Conservation (phyloP, 2,888 invertebrate species). For the Acleris emargana region DNA sequence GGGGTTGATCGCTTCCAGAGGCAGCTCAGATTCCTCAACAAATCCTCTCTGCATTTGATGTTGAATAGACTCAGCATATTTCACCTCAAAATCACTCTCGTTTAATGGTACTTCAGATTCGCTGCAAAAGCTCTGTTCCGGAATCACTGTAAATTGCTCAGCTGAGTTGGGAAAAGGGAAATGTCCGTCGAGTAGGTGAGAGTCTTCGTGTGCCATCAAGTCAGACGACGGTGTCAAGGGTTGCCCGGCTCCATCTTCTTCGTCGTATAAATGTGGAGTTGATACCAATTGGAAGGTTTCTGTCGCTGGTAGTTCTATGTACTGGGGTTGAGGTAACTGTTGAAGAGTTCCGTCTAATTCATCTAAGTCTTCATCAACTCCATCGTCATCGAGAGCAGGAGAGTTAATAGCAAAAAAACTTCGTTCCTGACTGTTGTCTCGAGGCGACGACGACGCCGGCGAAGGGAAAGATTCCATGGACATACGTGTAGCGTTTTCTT, state of each 20-base stretch:
- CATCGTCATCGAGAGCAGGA: slow-evolving; percentile 75
- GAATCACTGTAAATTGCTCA: slow-evolving; percentile 81
- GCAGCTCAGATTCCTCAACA: slow-evolving; percentile 53
- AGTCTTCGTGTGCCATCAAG: slow-evolving; percentile 74
- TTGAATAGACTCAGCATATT: slow-evolving; percentile 75
- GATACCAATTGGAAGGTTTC: slow-evolving; percentile 86
- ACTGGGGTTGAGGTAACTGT: slow-evolving; percentile 82
- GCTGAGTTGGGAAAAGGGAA: slow-evolving; percentile 78
- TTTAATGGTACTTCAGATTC: slow-evolving; percentile 70
- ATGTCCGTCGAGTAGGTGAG: slow-evolving; percentile 76
- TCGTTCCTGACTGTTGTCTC: slow-evolving; percentile 81
- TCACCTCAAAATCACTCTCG: slow-evolving; percentile 73
- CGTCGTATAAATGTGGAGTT: slow-evolving; percentile 82
- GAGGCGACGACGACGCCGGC: slow-evolving; percentile 77
- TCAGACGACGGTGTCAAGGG: slow-evolving; percentile 81
- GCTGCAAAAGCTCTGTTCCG: slow-evolving; percentile 70
- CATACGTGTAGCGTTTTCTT: slow-evolving; percentile 69
- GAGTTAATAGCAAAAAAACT: slow-evolving; percentile 74
- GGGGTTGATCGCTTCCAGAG: slow-evolving; percentile 62
- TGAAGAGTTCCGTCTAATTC: slow-evolving; percentile 72
- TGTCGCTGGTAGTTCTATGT: slow-evolving; percentile 83
- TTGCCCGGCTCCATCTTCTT: slow-evolving; percentile 84
- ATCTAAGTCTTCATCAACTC: slow-evolving; percentile 65
- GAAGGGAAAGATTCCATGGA: slow-evolving; percentile 80
- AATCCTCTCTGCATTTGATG: slow-evolving; percentile 62